Conservation (phyloP, 2,113 vertebrate genomes). For the Empidonax alnorum region DNA sequence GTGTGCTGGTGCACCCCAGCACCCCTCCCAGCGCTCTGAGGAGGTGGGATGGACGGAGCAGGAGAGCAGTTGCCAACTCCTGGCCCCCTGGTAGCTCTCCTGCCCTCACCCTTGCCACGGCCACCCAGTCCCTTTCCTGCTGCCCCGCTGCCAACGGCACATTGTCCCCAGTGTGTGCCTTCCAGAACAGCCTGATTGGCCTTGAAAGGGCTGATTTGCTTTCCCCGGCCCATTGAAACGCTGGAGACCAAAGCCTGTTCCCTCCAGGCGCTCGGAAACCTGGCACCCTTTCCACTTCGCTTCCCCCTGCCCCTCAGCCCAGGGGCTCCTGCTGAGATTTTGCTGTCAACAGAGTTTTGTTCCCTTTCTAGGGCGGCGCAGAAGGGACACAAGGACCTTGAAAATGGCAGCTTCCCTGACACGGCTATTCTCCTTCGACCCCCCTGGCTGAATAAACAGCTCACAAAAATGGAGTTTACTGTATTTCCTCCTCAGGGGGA, state of each 20-base stretch:
- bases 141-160: not conserved
- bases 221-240: slow-evolving; percentile 1
- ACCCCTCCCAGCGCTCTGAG: not conserved
- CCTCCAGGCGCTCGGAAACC: slow-evolving; percentile 43
- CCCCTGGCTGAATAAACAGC: slow-evolving; percentile 55
- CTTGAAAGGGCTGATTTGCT: slow-evolving; percentile 59
- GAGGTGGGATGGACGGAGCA: not conserved
- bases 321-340: slow-evolving; percentile 51
- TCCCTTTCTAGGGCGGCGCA: slow-evolving; percentile 12
- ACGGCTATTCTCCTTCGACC: slow-evolving; percentile 40
- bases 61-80: accelerated
- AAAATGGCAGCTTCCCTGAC: slow-evolving; percentile 60
- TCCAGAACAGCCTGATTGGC: not conserved
- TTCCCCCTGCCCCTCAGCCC: slow-evolving; percentile 28
- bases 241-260: slow-evolving; percentile 29
- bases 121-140: slow-evolving; percentile 20
- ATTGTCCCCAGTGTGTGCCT: slow-evolving; percentile 1
- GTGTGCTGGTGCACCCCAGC: not conserved
- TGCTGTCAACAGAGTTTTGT: slow-evolving; percentile 68
- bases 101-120: not conserved
- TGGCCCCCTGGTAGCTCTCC: accelerated
- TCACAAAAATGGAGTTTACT: slow-evolving; percentile 42
- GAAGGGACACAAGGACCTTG: slow-evolving; percentile 59
- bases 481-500: slow-evolving; percentile 49
- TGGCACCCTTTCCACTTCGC: slow-evolving; percentile 47